These are phyloP conservation scores for Pemphredon lugubris DNA, from an alignment of 2,888 invertebrate species.

Conservation along the genomic window DNA sequence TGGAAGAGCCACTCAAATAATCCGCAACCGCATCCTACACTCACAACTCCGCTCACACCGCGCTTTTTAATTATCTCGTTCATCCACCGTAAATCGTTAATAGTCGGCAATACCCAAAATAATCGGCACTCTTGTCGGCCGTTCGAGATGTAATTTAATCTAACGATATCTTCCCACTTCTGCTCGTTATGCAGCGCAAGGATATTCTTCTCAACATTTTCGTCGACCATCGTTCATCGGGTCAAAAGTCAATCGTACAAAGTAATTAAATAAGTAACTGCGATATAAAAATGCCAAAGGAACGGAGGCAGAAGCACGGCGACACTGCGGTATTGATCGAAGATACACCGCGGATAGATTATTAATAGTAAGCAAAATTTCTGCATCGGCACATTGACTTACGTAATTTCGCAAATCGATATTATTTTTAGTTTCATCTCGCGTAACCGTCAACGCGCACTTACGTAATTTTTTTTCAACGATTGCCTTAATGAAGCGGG, in stretches of 20 bases:
- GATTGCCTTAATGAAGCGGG: no score
- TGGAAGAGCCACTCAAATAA: slow-evolving; percentile 91
- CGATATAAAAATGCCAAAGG: background rate
- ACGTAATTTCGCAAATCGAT: slow-evolving; percentile 29
- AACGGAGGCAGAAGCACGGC: background rate
- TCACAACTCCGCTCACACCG: slow-evolving; percentile 83
- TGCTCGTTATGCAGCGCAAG: slow-evolving; percentile 59
- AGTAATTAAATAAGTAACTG: no score
- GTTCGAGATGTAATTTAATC: slow-evolving; percentile 68
- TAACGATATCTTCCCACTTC: slow-evolving; percentile 81
- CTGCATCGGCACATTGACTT: slow-evolving; percentile 9
- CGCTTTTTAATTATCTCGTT: slow-evolving; percentile 80
- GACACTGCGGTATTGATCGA: background rate
- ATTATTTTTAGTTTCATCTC: no score
- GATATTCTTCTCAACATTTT: slow-evolving; percentile 63
- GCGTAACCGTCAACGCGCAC: background rate
- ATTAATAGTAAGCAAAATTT: slow-evolving; percentile 42
- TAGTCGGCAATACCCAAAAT: slow-evolving; percentile 89
- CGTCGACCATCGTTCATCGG: slow-evolving; percentile 24
- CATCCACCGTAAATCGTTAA: slow-evolving; percentile 85
- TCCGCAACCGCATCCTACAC: slow-evolving; percentile 91
- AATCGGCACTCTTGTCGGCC: slow-evolving; percentile 83
- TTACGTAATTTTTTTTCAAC: background rate
- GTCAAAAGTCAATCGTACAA: no score
- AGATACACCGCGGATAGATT: slow-evolving; percentile 6